Percentiles rank a stretch among this genome's conserved stretches.
phyloP scores from a whole-genome alignment of 2,888 invertebrate genomes.

The Drosophila buzzatii region DNA sequence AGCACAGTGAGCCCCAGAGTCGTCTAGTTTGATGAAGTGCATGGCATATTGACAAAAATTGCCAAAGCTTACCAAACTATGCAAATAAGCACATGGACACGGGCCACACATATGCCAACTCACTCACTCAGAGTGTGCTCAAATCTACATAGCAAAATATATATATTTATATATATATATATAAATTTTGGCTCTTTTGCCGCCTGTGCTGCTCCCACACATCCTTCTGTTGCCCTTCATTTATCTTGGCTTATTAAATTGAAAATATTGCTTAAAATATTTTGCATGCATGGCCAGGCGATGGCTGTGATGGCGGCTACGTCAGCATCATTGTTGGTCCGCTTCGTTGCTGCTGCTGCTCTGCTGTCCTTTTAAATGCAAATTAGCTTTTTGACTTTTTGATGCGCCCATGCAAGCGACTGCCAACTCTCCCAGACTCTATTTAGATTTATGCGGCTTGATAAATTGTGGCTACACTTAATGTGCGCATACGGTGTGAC shows the following conservation, averaged over 20 bases:
- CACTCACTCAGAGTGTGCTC: conserved; percentile 27
- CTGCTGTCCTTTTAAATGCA: conserved; percentile 76
- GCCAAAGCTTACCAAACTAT: conserved; percentile 54
- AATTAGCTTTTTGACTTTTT: conserved; percentile 82
- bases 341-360: conserved; percentile 29
- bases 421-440: conserved; percentile 67
- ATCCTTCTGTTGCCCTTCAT: conserved; percentile 53
- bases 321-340: conserved; percentile 64
- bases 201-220: conserved; percentile 4
- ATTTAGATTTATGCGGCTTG: conserved; percentile 80
- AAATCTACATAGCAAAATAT: conserved; percentile 39
- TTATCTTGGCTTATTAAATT: conserved; percentile 82
- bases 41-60: conserved; percentile 68
- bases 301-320: conserved; percentile 22
- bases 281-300: conserved; percentile 49
- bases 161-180: conserved; percentile 17
- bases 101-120: conserved; percentile 58
- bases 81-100: conserved; percentile 67
- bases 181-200: not conserved
- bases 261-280: conserved; percentile 75
- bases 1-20: conserved; percentile 21
- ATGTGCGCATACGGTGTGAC: conserved; percentile 80
- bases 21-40: conserved; percentile 76
- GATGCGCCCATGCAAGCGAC: conserved; percentile 61
- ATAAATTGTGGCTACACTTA: conserved; percentile 81